phyloP scores from a whole-genome alignment of 2,113 vertebrate genomes.

The Malurus elegans region DNA sequence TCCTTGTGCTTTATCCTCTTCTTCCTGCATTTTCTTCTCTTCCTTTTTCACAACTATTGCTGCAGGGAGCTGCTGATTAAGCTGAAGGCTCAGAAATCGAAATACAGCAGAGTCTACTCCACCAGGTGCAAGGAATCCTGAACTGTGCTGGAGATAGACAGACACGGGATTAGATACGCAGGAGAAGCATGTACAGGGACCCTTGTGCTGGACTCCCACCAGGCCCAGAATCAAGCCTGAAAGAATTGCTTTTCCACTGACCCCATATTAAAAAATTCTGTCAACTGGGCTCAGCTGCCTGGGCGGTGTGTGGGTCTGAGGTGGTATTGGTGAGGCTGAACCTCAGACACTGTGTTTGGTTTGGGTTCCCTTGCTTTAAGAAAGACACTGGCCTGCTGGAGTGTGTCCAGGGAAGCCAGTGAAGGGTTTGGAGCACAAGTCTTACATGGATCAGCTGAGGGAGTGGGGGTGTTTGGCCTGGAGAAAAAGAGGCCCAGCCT shows the following conservation, averaged over 20 bases:
- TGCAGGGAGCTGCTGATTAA: not conserved
- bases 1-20: not conserved
- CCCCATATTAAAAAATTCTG: not conserved
- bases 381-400: not conserved
- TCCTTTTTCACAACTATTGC: not conserved
- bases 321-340: not conserved
- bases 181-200: not conserved
- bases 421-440: not conserved
- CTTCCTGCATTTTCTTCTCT: not conserved
- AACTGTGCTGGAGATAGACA: not conserved
- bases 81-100: not conserved
- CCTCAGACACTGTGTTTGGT: not conserved
- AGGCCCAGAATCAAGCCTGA: not conserved
- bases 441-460: not conserved
- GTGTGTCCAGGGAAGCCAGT: not conserved
- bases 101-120: not conserved
- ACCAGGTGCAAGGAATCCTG: not conserved
- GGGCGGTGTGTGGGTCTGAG: not conserved
- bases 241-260: not conserved
- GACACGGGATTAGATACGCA: not conserved
- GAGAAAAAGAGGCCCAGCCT: not conserved
- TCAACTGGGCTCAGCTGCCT: not conserved
- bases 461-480: not conserved
- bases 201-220: accelerated
- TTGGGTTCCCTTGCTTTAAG: not conserved